Conservation (phyloP, 1,140 invertebrate genomes). For the Himalopsyche phryganea region DNA sequence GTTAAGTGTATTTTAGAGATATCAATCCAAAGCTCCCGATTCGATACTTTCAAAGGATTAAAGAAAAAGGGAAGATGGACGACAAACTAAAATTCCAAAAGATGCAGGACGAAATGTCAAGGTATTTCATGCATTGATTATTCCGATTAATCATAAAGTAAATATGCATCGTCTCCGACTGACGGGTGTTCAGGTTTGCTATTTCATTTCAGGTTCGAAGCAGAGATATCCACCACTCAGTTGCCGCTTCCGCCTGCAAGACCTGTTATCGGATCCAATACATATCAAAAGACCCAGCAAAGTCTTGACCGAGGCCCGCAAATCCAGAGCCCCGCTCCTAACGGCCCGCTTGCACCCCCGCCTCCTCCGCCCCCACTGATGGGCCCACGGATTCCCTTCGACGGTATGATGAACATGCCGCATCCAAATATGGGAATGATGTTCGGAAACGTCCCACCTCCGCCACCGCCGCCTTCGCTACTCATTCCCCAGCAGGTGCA, state of each 20-base stretch:
- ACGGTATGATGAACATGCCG: background rate
- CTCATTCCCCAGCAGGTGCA: slow-evolving; percentile 59
- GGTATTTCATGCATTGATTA: slow-evolving; percentile 47
- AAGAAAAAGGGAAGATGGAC: too few species aligned
- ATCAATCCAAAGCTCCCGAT: too few species aligned
- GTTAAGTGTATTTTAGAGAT: too few species aligned
- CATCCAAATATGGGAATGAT: slow-evolving; percentile 7
- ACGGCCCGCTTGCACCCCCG: slow-evolving; percentile 47
- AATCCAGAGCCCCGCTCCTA: slow-evolving; percentile 46
- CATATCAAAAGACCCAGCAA: slow-evolving; percentile 64
- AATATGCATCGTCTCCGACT: slow-evolving; percentile 1
- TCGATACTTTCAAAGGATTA: too few species aligned
- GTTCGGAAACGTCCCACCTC: slow-evolving; percentile 49
- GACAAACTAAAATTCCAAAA: slow-evolving; percentile 56
- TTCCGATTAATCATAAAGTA: too few species aligned
- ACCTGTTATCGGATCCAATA: slow-evolving; percentile 64
- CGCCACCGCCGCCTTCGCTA: slow-evolving; percentile 50
- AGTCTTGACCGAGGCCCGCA: slow-evolving; percentile 52
- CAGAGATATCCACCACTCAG: slow-evolving; percentile 72
- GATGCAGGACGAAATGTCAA: slow-evolving; percentile 83
- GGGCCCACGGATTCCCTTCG: background rate
- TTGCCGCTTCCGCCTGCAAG: slow-evolving; percentile 54
- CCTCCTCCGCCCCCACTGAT: slow-evolving; percentile 52
- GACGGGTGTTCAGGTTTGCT: slow-evolving; percentile 17
- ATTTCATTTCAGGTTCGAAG: slow-evolving; percentile 65